A percentile compares a stretch with the other conserved stretches of the same genome.
phyloP scores from a whole-genome alignment of 2,888 invertebrate genomes.

The Leuctra nigra region DNA sequence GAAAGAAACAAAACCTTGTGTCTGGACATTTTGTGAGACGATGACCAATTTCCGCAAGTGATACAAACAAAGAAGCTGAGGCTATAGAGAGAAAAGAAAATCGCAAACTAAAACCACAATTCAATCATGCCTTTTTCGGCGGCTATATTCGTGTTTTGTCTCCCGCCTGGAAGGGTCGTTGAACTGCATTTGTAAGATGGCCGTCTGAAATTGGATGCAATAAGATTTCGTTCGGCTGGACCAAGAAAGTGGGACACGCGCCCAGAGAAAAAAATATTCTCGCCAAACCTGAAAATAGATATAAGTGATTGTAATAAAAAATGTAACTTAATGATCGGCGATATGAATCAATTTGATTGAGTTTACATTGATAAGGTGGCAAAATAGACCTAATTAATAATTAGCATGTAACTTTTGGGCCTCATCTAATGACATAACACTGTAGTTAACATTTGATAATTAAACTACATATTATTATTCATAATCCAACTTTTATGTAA shows the following conservation, averaged over 20 bases:
- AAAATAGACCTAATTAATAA: not conserved
- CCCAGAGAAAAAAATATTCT: slow-evolving; percentile 1
- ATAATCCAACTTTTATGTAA: too few relatives aligned
- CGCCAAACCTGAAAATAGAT: slow-evolving; percentile 12
- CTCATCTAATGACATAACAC: too few relatives aligned
- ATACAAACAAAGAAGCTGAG: too few relatives aligned
- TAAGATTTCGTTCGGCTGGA: slow-evolving; percentile 4
- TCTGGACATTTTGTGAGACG: not conserved
- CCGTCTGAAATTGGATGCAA: not conserved
- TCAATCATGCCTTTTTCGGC: slow-evolving; percentile 4
- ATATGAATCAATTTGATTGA: not conserved
- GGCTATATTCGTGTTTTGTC: slow-evolving; percentile 5
- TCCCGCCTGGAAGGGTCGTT: not conserved
- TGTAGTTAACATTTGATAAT: too few relatives aligned
- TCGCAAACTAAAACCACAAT: not conserved
- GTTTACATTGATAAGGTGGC: slow-evolving; percentile 10
- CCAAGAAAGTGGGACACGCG: slow-evolving; percentile 4
- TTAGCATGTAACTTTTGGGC: too few relatives aligned
- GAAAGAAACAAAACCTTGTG: not conserved
- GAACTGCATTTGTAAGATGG: slow-evolving; percentile 3
- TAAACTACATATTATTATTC: too few relatives aligned
- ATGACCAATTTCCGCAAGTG: too few relatives aligned
- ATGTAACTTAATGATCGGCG: not conserved
- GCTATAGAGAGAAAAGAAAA: too few relatives aligned
- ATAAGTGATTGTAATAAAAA: not conserved